Base-by-base conservation (phyloP, 2,797 vertebrate genomes). In the Pangasius sanitwongsei region DNA sequence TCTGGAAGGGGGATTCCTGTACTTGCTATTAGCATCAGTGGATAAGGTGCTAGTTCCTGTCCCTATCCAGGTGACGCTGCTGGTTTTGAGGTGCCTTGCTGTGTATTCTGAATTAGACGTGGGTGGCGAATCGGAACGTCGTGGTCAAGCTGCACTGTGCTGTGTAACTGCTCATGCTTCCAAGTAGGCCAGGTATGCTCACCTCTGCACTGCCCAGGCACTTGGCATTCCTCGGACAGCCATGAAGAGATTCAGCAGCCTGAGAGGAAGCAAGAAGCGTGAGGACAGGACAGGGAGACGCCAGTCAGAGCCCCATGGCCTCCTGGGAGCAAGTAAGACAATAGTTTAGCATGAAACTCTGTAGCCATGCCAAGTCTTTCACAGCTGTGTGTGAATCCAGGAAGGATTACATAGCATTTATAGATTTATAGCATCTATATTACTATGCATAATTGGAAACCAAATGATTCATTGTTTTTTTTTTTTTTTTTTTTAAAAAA, bases 161-260 rank as follows among this genome's bases (percentile, higher is more conserved):
- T 80, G 83, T 82, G 37, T 25, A 37, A 80, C n/a, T 55, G 41
- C 65, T 63, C 74, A 31, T 87, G 77, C 69, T 0, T 0, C 0
- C 55, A 20, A n/a, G 88, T 89, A 82, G 85, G 84, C 88, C 6
- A 93, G 95, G 93, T 65, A 95, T 97, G 96, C 90, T 89, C 83
- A 1, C 92, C 90, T 89, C 92, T 93, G 92, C 89, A 83, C 1
- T 23, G 92, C 2, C 89, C 83, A 1, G 15, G 89, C 5, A 0
- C 80, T 0, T 0, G 13, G 82, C 91, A 2, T 92, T 90, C 93
- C 89, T 83, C 89, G 77, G 89, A 92, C 92, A 93, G 94, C 93
- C 94, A 97, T 97, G 97, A 97, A 97, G 96, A 96, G 96, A 25
- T 97, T 97, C 89, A 96, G 97, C 91, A 97, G 97, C 89, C 94